Conservation (phyloP, 2,888 invertebrate species). For the Ophion slaviceki region DNA sequence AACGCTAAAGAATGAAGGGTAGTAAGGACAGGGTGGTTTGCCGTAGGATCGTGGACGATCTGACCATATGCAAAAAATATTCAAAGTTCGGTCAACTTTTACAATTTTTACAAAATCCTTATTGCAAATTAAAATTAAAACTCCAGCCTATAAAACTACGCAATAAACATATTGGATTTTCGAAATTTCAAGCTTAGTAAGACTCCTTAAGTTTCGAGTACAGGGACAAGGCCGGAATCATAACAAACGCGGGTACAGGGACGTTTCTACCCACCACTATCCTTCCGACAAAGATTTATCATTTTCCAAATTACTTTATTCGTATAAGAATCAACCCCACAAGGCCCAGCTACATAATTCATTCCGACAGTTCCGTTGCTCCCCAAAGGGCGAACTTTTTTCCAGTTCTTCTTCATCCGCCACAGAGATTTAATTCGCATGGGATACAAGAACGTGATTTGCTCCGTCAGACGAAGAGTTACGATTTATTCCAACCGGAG, state of each 20-base stretch:
- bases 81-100: too few species aligned
- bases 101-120: background rate
- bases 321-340: background rate
- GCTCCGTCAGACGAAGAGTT: background rate
- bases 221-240: too few species aligned
- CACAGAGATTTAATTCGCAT: conserved; percentile 20
- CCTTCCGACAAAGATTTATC: background rate
- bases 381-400: background rate
- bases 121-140: background rate
- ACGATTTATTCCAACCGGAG: conserved; percentile 41
- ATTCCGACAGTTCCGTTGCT: background rate
- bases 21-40: too few species aligned
- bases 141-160: background rate
- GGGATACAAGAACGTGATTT: conserved; percentile 20
- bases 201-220: too few species aligned
- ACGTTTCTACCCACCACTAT: too few species aligned
- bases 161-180: background rate
- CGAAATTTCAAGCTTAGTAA: background rate
- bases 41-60: too few species aligned
- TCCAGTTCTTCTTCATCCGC: background rate
- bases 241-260: too few species aligned
- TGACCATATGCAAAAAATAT: too few species aligned
- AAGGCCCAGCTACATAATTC: background rate
- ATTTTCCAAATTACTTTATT: background rate
- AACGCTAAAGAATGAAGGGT: too few species aligned